Base-by-base conservation (phyloP, 2,888 invertebrate species). In the Helobdella robusta region DNA sequence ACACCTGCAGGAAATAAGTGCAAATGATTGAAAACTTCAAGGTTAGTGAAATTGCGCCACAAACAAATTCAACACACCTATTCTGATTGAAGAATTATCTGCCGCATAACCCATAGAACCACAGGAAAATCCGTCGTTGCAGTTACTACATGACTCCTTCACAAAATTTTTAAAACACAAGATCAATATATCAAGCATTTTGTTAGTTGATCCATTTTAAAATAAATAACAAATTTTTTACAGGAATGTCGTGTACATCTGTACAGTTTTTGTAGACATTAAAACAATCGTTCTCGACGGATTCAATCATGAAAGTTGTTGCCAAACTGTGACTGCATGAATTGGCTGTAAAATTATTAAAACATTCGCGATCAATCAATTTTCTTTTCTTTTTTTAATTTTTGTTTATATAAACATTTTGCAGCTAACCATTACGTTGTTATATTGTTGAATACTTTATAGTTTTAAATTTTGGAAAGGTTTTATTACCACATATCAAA, bases 251-350 rank as follows among this genome's bases (percentile, higher is more conserved):
- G 20, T 48, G n/a, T 32, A 20, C 20, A 11, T 62, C 62, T 50
- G 23, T 20, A 35, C 62, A 62, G 3, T 5, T 62, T 30, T 48
- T 44, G 2, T 6, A 20, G 30, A 50, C 62, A 30, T n/a, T 28
- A 50, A 62, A 62, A 34, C 62, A 62, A 32, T 62, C 62, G n/a
- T 50, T 46, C 34, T 50, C 50, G 15, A 62, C 34, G 20, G 62
- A 62, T 50, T 62, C 62, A 20, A 62, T 62, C 30, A 32, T 46
- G 23, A 18, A 62, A 20, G 18, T 28, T 25, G 50, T 5, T 1
- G 20, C 62, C n/a, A 25, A 18, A 34, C 34, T 62, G 44, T 62
- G 62, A 30, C 62, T 62, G 62, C 62, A 62, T 8, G 34, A 32
- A 25, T 32, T 62, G 5, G 50, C 62, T 62, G n/a, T 18, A 6